Evolutionary conservation across 2,113 vertebrate species (phyloP).

Genomic region (Marmota monax): DNA sequence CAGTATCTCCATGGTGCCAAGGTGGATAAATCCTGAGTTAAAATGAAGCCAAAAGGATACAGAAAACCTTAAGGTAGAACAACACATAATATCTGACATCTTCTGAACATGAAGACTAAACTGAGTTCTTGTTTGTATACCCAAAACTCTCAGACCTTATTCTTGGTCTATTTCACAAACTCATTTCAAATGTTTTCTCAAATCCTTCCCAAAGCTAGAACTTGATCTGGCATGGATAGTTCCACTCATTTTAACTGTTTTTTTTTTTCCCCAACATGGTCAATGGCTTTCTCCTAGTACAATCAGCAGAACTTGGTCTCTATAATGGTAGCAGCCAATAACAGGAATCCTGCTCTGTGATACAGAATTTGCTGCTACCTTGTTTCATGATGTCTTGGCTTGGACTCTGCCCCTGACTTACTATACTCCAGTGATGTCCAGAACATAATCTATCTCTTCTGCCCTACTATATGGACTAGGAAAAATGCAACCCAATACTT

Average conservation of each 20-base stretch:
- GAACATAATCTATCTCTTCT: neutral
- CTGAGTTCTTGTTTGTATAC: neutral
- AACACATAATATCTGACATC: neutral
- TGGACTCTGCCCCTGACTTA: neutral
- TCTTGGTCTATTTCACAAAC: neutral
- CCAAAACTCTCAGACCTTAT: neutral
- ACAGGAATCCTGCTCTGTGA: accelerated
- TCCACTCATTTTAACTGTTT: neutral
- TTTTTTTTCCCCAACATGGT: neutral
- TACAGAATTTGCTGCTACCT: neutral
- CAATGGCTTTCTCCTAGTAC: neutral
- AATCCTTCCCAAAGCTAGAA: neutral
- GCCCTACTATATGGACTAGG: neutral
- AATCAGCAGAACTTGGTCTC: neutral
- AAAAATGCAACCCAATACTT: neutral
- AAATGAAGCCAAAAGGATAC: neutral
- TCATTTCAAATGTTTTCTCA: neutral
- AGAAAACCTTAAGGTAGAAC: neutral
- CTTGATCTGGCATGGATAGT: neutral
- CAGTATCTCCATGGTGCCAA: neutral
- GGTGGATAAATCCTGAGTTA: neutral
- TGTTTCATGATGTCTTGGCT: neutral
- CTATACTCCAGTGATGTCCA: neutral
- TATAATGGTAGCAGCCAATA: neutral
- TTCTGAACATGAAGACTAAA: neutral